Evolutionary conservation across 2,888 invertebrate genomes (phyloP), one percentile per base, ranked within the genome.

Genomic region (Exocentrus adspersus): DNA sequence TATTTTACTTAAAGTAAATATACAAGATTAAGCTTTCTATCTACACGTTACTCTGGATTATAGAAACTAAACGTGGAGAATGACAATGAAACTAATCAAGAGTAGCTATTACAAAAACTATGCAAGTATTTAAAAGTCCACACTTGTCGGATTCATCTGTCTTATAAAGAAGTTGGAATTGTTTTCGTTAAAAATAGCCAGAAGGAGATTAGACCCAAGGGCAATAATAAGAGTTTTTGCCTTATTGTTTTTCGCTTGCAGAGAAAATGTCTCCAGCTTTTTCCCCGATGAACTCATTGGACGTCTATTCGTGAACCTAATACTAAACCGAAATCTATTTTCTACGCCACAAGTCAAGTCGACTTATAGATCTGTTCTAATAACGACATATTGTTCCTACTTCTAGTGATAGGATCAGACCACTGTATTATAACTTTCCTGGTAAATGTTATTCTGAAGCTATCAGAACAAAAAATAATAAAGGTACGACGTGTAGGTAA

Each of bases 211-310:
- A 71, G 71, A 67, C 71, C 69, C 68, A 51, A 61, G 73, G 67
- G 64, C 57, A 72, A 71, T 72, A 73, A 73, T 73, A 73, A 70
- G 72, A 72, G 70, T 72, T 71, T 68, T 72, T 70, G 67, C 69
- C 68, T 73, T 72, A 73, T 73, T 72, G 71, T 68, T 72, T 72
- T 72, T 73, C 68, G 67, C 69, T 64, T 62, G 51, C 42, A 30
- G 32, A 45, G 32, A 14, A 58, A 60, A 42, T 65, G 46, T 51
- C 54, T 43, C 53, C 41, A n/a, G 41, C 37, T 7, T 53, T 53
- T 41, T 42, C 53, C 21, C 53, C 19, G 53, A 53, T 53, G 42
- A 41, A 53, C 41, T 53, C 53, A 53, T 53, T 53, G 24, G 53
- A n/a, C 42, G 53, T 41, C 41, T 53, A 16, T 53, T 21, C 60